Evolutionary conservation across 2,797 vertebrate genomes (phyloP).

Genomic region (Microctenopoma lineatum): DNA sequence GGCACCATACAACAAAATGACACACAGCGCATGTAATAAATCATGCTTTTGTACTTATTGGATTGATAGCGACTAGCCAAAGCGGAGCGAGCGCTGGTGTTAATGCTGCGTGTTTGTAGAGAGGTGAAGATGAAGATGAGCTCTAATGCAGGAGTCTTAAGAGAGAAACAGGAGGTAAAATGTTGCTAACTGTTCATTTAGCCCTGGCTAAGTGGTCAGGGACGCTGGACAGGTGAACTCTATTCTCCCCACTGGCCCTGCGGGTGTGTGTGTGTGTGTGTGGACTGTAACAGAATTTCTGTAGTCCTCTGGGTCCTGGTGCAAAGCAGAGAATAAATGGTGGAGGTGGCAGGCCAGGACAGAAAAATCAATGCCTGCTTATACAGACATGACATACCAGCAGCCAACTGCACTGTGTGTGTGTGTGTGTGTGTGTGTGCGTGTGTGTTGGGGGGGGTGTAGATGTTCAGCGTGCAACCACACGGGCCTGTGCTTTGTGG

Average conservation of each 20-base stretch:
- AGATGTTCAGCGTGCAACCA: constrained; percentile 66
- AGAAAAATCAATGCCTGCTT: constrained; percentile 99
- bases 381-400: constrained; percentile 98
- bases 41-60: constrained; percentile 31
- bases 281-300: constrained; percentile 99
- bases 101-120: constrained; percentile 6
- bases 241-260: constrained; percentile 93
- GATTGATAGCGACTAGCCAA: constrained; percentile 40
- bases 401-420: constrained; percentile 73
- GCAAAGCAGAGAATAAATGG: constrained; percentile 99
- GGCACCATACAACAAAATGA: constrained; percentile 7
- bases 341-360: constrained; percentile 97
- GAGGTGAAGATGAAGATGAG: constrained; percentile 20
- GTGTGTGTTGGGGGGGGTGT: constrained; percentile 12
- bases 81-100: constrained; percentile 5
- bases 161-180: constrained; percentile 62
- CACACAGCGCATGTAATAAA: constrained; percentile 21
- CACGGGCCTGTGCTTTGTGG: constrained; percentile 44
- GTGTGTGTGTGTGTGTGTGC: constrained; percentile 67
- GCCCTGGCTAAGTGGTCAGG: constrained; percentile 95
- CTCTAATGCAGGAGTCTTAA: constrained; percentile 35
- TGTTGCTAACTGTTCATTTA: constrained; percentile 96
- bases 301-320: constrained; percentile 98
- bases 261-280: constrained; percentile 70
- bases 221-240: constrained; percentile 95